Conservation (phyloP, 2,888 invertebrate species). For the Furcula furcula region DNA sequence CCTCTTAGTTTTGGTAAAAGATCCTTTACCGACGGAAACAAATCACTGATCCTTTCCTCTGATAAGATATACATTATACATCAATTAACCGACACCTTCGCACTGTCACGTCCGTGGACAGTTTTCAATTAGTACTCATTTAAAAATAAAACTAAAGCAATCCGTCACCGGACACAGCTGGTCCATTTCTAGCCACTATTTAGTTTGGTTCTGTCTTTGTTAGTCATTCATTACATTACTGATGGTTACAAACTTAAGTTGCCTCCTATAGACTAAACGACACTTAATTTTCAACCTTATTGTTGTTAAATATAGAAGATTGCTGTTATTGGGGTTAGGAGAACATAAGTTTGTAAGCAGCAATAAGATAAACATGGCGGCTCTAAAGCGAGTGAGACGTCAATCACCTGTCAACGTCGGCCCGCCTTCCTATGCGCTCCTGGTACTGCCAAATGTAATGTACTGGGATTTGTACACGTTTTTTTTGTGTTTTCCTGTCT, state of each 20-base stretch:
- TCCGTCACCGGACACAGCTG: slow-evolving; percentile 77
- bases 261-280: too few relatives aligned
- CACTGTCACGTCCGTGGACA: slow-evolving; percentile 57
- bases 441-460: slow-evolving; percentile 64
- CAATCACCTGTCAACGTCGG: slow-evolving; percentile 79
- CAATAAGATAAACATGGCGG: slow-evolving; percentile 76
- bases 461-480: slow-evolving; percentile 45
- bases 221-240: slow-evolving; percentile 80
- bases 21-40: too few relatives aligned
- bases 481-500: slow-evolving; percentile 43
- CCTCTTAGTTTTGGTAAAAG: too few relatives aligned
- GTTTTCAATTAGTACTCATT: slow-evolving; percentile 77
- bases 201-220: slow-evolving; percentile 78
- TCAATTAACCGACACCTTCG: slow-evolving; percentile 28
- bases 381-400: slow-evolving; percentile 74
- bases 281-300: slow-evolving; percentile 23
- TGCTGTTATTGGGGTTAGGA: slow-evolving; percentile 11
- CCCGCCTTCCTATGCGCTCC: slow-evolving; percentile 68
- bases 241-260: slow-evolving; percentile 52
- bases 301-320: slow-evolving; percentile 6
- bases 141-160: slow-evolving; percentile 75
- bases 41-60: too few relatives aligned
- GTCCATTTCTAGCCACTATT: slow-evolving; percentile 71
- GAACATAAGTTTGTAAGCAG: slow-evolving; percentile 35
- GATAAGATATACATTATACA: too few relatives aligned